Evolutionary conservation across 2,888 invertebrate species (phyloP).

Genomic region (Oxycera nigricornis): DNA sequence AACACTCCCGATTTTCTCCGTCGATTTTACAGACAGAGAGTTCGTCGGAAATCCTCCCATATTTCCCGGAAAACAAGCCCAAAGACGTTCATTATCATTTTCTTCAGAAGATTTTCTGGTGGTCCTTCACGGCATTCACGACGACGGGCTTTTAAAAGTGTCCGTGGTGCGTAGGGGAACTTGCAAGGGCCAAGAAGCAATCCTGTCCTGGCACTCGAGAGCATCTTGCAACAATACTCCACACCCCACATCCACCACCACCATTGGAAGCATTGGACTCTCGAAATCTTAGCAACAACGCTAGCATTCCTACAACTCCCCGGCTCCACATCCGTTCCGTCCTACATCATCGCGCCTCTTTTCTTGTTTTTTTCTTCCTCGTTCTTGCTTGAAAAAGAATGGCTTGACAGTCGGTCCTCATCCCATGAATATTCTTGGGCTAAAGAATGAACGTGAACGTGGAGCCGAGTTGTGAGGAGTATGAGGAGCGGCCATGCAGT

Average conservation of each 20-base stretch:
- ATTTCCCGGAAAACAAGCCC: not conserved
- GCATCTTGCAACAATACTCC: not conserved
- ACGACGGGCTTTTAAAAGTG: not conserved
- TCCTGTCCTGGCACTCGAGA: not conserved
- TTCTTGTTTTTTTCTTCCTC: not conserved
- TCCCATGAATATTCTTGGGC: slow-evolving; percentile 1
- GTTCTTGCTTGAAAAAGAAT: not conserved
- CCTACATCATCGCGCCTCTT: not conserved
- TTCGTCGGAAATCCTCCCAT: not conserved
- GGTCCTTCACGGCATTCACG: not conserved
- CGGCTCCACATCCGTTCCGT: not conserved
- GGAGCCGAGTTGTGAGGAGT: not conserved
- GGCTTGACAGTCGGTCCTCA: not conserved
- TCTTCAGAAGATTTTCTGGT: not conserved
- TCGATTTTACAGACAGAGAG: no score
- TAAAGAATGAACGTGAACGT: not conserved
- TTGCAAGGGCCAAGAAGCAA: not conserved
- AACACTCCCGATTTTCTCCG: no score
- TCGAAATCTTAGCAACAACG: no score
- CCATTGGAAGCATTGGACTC: not conserved
- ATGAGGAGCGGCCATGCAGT: not conserved
- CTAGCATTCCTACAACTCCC: not conserved
- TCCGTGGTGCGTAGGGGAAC: not conserved
- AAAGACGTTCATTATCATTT: not conserved
- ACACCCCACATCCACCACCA: not conserved